These are phyloP conservation scores for crab-eating macaque (Macaca fascicularis) DNA, from an alignment of 2,113 vertebrate species.

Conservation along the genomic window T2T-MFA8v1.1 NC_088392.1:81113501-81114000, in stretches of 20 bases:
- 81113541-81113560: background rate
- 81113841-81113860: background rate
- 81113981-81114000: background rate
- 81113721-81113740: slow-evolving; percentile 71
- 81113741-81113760: slow-evolving; percentile 82
- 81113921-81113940: background rate
- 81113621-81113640: slow-evolving; percentile 69
- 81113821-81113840: background rate
- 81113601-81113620: slow-evolving; percentile 65
- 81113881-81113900: background rate
- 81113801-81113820: background rate
- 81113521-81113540: background rate
- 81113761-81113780: background rate
- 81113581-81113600: slow-evolving; percentile 49
- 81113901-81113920: background rate
- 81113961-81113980: background rate
- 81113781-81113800: background rate
- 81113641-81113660: slow-evolving; percentile 83
- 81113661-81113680: slow-evolving; percentile 91
- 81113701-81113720: slow-evolving; percentile 70
- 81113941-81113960: background rate
- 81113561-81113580: slow-evolving; percentile 77
- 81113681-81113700: slow-evolving; percentile 90
- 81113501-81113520: background rate
- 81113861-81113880: background rate